Evolutionary conservation across 2,797 vertebrate genomes (phyloP).

Genomic region (Cossypha caffra): DNA sequence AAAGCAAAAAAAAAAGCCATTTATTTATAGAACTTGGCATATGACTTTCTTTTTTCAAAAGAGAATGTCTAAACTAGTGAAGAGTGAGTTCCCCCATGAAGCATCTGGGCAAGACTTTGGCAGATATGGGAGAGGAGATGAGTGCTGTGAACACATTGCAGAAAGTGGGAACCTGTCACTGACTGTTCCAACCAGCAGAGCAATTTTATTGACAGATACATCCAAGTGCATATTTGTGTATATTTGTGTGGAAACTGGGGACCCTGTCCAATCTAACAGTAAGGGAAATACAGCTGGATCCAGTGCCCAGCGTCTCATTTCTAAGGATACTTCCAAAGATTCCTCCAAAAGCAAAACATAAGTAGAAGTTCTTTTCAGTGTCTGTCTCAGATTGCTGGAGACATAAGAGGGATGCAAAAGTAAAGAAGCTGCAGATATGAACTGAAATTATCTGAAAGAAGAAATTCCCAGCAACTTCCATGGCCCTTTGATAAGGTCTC

Average conservation of each 20-base stretch:
- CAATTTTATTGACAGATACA: neutral
- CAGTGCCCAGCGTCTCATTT: neutral
- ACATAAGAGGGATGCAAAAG: neutral
- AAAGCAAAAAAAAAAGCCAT: neutral
- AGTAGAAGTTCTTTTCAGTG: neutral
- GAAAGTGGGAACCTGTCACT: neutral
- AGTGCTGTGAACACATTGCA: neutral
- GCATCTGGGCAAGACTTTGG: neutral
- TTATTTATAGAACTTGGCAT: neutral
- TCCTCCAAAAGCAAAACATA: slow-evolving; percentile 5
- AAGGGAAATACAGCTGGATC: neutral
- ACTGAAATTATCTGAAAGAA: neutral
- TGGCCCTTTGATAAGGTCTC: neutral
- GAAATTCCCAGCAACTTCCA: neutral
- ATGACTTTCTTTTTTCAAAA: neutral
- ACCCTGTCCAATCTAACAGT: neutral
- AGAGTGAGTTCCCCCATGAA: neutral
- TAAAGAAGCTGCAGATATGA: neutral
- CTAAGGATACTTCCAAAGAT: neutral
- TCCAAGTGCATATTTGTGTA: neutral
- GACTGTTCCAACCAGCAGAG: neutral
- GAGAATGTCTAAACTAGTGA: neutral
- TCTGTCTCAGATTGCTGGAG: neutral
- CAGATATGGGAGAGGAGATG: neutral
- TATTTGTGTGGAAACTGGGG: neutral